phyloP scores from a whole-genome alignment of 1,140 invertebrate genomes.

The Hyposmocoma kahamanoa region DNA sequence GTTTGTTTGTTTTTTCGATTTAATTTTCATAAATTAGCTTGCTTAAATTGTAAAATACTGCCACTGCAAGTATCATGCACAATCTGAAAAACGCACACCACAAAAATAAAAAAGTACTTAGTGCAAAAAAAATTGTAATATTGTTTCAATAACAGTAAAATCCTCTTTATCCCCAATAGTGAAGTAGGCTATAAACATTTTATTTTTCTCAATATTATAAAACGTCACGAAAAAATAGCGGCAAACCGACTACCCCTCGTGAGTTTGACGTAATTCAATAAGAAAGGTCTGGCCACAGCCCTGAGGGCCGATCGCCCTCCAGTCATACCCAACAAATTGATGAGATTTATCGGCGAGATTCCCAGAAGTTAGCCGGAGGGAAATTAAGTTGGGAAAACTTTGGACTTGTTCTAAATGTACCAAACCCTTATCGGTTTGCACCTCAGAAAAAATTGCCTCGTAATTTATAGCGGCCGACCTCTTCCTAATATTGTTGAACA shows the following conservation, averaged over 20 bases:
- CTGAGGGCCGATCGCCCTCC: slow-evolving; percentile 24
- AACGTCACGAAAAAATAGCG: slow-evolving; percentile 1
- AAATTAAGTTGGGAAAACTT: slow-evolving; percentile 45
- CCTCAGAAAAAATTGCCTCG: slow-evolving; percentile 17
- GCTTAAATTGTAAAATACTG: too few species aligned
- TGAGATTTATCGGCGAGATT: slow-evolving; percentile 48
- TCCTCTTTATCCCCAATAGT: too few species aligned
- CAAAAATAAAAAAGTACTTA: slow-evolving; percentile 3
- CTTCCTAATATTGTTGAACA: too few species aligned
- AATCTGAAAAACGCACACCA: not conserved
- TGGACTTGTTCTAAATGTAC: slow-evolving; percentile 27
- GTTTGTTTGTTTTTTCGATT: too few species aligned
- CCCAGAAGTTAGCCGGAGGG: slow-evolving; percentile 40
- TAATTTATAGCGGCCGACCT: slow-evolving; percentile 11
- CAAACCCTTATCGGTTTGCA: slow-evolving; percentile 26
- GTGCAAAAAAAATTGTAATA: not conserved
- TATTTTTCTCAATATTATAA: not conserved
- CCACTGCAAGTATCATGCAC: too few species aligned
- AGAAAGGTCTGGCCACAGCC: slow-evolving; percentile 28
- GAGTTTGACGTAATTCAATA: slow-evolving; percentile 40
- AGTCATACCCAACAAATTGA: slow-evolving; percentile 44
- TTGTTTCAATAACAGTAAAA: too few species aligned
- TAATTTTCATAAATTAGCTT: too few species aligned
- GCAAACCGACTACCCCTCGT: not conserved
- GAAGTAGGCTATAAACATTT: not conserved